Evolutionary conservation across 2,888 invertebrate genomes (phyloP).

Genomic region (Miltochrista miniata): DNA sequence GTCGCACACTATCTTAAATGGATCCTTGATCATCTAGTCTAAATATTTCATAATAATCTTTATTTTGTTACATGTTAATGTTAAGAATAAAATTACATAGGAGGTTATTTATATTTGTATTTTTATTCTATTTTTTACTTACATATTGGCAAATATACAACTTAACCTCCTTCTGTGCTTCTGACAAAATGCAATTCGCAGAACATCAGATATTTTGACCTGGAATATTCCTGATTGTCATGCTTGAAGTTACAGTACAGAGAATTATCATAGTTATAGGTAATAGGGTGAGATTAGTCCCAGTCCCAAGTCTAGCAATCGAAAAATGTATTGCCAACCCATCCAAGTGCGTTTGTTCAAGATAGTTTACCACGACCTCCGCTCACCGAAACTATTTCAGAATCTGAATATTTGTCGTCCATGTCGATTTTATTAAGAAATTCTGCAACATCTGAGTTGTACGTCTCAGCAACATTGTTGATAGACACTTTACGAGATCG

Average conservation of each 20-base stretch:
- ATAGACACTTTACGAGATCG: conserved; percentile 68
- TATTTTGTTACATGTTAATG: not conserved
- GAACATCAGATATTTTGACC: too few relatives aligned
- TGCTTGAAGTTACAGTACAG: too few relatives aligned
- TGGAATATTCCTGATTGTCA: too few relatives aligned
- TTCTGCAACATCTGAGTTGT: conserved; percentile 60
- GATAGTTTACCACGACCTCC: conserved; percentile 47
- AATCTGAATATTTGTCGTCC: conserved; percentile 63
- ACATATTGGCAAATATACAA: too few relatives aligned
- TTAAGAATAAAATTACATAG: not conserved
- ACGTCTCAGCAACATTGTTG: conserved; percentile 63
- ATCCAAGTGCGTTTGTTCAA: not conserved
- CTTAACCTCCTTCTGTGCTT: too few relatives aligned
- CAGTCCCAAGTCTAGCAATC: too few relatives aligned
- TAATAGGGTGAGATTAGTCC: too few relatives aligned
- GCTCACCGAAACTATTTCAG: conserved; percentile 54
- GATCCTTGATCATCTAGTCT: conserved; percentile 72
- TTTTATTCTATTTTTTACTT: too few relatives aligned
- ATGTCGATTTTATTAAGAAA: conserved; percentile 67
- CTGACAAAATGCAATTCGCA: too few relatives aligned
- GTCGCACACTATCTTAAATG: conserved; percentile 78
- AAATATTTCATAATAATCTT: conserved; percentile 2
- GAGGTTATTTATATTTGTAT: not conserved
- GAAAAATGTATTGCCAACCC: too few relatives aligned
- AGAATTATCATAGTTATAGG: too few relatives aligned